Evolutionary conservation across 2,113 vertebrate species (phyloP), one percentile per base, ranked within the genome.

Genomic region (Lamprotornis superbus): DNA sequence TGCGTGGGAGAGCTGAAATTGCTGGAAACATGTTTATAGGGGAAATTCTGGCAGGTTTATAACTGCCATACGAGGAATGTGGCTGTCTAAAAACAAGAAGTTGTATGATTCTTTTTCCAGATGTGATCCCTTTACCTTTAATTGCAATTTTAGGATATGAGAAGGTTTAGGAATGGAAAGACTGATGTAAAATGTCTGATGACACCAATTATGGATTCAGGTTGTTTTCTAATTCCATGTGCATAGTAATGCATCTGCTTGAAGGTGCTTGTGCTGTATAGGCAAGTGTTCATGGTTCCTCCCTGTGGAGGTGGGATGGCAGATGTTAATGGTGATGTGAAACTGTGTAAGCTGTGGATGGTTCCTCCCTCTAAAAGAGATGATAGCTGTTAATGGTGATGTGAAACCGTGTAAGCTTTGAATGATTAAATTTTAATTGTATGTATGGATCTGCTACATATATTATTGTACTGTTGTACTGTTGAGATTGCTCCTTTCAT

Each of bases 11-110:
- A 93, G 87, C 57, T 83, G 70, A 85, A 87, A 85, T 86, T 78
- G 53, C 74, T 80, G 78, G 53, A 89, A 67, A 47, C 47, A 20
- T 28, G 30, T 76, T 95, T 90, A 69, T 89, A 85, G 75, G 63
- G 75, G 82, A 94, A 91, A 64, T 61, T 87, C 87, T 89, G 75
- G 61, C 55, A 83, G 50, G 25, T 85, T 86, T 91, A 80, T 76
- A 83, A 61, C 57, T 56, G 68, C 79, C 59, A 14, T 57, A 42
- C 0, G 28, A 87, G 67, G 71, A 68, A 52, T 57, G 73, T 39
- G 53, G 22, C 85, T 74, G 23, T 85, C 61, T 82, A 2, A 94
- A 91, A 86, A 2, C 59, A 65, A 57, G 23, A 69, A 49, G 3
- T 27, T 82, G 65, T 44, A 30, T 0, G 2, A 57, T 68, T 84